Percentiles rank a stretch among this genome's conserved stretches.
Conservation (phyloP, 2,113 vertebrate genomes). For the Seriola rivoliana region DNA sequence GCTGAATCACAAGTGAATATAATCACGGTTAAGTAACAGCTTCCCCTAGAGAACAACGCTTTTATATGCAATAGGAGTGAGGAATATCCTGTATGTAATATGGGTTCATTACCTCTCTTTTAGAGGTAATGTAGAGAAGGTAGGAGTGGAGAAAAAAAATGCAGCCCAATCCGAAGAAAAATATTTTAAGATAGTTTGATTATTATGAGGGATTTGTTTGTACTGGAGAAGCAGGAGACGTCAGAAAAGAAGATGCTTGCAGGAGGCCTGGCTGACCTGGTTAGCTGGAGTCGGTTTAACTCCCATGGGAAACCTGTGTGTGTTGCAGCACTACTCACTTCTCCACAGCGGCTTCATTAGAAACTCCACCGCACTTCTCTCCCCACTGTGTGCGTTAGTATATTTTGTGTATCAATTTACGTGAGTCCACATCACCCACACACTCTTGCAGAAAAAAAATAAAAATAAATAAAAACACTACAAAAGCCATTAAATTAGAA, state of each 20-base stretch:
- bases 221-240: background rate
- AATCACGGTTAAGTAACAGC: background rate
- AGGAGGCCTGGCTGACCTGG: constrained; percentile 51
- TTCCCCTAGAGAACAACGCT: background rate
- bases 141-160: background rate
- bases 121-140: background rate
- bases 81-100: background rate
- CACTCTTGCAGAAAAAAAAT: background rate
- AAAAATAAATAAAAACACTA: background rate
- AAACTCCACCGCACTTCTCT: constrained; percentile 16
- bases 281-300: constrained; percentile 26
- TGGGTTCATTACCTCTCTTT: background rate
- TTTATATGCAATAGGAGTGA: background rate
- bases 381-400: constrained; percentile 2
- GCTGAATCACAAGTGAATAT: background rate
- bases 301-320: constrained; percentile 37
- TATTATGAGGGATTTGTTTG: constrained; percentile 4
- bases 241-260: constrained; percentile 22
- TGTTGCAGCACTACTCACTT: constrained; percentile 21
- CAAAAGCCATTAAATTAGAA: constrained; percentile 2
- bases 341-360: constrained; percentile 51
- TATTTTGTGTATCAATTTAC: constrained; percentile 35
- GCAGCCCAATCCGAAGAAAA: background rate
- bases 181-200: background rate
- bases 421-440: constrained; percentile 34